Base-by-base conservation (phyloP, 2,797 vertebrate species). In the Lophotriccus pileatus region DNA sequence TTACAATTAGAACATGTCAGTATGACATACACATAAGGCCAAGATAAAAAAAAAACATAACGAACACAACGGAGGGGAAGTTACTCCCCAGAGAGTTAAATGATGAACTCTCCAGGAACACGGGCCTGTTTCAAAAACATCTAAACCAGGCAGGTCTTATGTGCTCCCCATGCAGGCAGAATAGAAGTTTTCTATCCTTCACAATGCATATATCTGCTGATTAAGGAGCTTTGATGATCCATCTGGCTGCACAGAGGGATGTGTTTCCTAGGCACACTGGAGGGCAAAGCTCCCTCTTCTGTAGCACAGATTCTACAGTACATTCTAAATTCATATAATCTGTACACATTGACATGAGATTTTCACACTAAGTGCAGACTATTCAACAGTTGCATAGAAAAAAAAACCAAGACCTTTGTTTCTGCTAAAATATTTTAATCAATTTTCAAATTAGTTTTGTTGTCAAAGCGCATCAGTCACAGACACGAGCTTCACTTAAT, bases 181-280 rank as follows among this genome's bases (percentile, higher is more conserved):
- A 88, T 12, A 66, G 10, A 67, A 76, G 43, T 66, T 75, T 83
- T 72, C 68, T 79, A 85, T 84, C 36, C 46, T 72, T 78, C 30
- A 59, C 27, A 79, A 76, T 41, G 34, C n/a, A 41, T 74, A 5
- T 34, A 91, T 74, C 56, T 2, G 5, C 59, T 70, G 41, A 91
- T 75, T 62, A 89, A 80, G 70, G 30, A 93, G 88, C 82, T 96
- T 69, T 93, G 75, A 94, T 87, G 80, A 67, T 36, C 49, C 96
- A 95, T 60, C 64, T 89, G 91, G 70, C 70, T 44, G 78, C 62
- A 78, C 11, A 87, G 14, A 91, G 16, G 39, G 47, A 87, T 69
- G 15, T 32, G 75, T 81, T 95, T 94, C 66, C 73, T 86, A 89
- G 78, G 69, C 62, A 89, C 39, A 90, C 43, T 47, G 78, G 41